phyloP scores from a whole-genome alignment of 2,888 invertebrate species.

The Odontothrips loti region DNA sequence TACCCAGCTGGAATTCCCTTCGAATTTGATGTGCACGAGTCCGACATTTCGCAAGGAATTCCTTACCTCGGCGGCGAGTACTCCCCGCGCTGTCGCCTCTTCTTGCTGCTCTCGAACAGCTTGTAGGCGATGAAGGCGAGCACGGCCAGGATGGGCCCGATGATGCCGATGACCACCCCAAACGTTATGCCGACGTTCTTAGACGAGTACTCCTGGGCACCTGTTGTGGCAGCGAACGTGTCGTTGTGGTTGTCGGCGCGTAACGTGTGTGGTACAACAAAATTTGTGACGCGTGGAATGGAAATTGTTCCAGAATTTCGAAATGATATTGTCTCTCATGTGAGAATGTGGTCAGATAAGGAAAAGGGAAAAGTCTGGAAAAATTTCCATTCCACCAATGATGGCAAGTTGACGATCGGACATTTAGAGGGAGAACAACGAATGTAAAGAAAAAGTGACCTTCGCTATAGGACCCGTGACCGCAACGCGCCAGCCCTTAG shows the following conservation, averaged over 20 bases:
- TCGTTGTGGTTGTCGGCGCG: not conserved
- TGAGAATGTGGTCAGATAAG: not conserved
- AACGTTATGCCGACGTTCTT: not conserved
- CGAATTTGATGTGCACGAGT: too few relatives aligned
- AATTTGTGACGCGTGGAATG: not conserved
- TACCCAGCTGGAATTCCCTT: too few relatives aligned
- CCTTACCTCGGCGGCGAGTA: not conserved
- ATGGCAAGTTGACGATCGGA: not conserved
- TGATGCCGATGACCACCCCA: not conserved
- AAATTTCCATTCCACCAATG: conserved; percentile 12
- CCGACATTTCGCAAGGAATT: too few relatives aligned
- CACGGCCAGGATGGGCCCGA: not conserved
- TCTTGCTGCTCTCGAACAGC: conserved; percentile 4
- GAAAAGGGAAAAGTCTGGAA: not conserved
- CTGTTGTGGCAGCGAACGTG: not conserved
- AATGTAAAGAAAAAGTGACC: not conserved
- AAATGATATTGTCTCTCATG: not conserved
- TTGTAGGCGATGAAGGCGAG: conserved; percentile 19
- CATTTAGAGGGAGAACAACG: not conserved
- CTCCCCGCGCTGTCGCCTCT: not conserved
- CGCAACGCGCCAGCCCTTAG: too few relatives aligned
- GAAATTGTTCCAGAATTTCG: not conserved
- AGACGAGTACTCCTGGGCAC: conserved; percentile 20
- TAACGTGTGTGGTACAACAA: not conserved
- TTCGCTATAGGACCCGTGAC: not conserved